These are phyloP conservation scores for Catagonus wagneri DNA, from an alignment of 2,113 vertebrate species.

Conservation along the genomic window DNA sequence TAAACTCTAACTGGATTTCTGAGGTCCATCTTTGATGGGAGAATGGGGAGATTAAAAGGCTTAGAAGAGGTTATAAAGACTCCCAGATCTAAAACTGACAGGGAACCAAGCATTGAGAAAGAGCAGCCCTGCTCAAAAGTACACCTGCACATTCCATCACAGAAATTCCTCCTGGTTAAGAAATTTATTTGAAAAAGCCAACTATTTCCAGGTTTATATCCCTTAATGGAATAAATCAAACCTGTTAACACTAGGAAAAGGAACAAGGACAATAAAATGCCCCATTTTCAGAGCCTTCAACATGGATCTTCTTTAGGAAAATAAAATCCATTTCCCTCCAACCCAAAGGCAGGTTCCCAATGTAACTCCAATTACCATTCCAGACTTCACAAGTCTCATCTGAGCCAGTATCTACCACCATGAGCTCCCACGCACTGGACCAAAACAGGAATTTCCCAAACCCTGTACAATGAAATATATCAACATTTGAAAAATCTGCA, in stretches of 20 bases:
- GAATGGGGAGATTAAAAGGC: not conserved
- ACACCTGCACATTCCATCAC: not conserved
- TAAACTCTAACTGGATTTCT: not conserved
- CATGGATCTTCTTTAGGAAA: slow-evolving; percentile 37
- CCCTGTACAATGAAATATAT: not conserved
- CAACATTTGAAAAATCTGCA: slow-evolving; percentile 31
- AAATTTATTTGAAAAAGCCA: slow-evolving; percentile 45
- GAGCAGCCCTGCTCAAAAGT: not conserved
- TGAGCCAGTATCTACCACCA: not conserved
- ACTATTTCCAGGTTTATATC: not conserved
- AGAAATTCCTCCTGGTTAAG: slow-evolving; percentile 39
- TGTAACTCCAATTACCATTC: slow-evolving; percentile 21
- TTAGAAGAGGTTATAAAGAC: not conserved
- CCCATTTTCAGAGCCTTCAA: not conserved
- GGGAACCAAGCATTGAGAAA: not conserved
- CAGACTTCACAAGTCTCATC: not conserved
- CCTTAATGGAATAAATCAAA: slow-evolving; percentile 46
- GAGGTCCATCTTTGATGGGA: not conserved
- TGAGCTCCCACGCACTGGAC: not conserved
- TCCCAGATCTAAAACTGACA: not conserved
- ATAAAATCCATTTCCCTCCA: slow-evolving; percentile 34
- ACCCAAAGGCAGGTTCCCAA: slow-evolving; percentile 18
- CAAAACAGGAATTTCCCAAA: not conserved
- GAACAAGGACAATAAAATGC: slow-evolving; percentile 38
- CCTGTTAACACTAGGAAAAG: slow-evolving; percentile 25